Conservation (phyloP, 1,140 invertebrate species). For the Habropoda laboriosa region DNA sequence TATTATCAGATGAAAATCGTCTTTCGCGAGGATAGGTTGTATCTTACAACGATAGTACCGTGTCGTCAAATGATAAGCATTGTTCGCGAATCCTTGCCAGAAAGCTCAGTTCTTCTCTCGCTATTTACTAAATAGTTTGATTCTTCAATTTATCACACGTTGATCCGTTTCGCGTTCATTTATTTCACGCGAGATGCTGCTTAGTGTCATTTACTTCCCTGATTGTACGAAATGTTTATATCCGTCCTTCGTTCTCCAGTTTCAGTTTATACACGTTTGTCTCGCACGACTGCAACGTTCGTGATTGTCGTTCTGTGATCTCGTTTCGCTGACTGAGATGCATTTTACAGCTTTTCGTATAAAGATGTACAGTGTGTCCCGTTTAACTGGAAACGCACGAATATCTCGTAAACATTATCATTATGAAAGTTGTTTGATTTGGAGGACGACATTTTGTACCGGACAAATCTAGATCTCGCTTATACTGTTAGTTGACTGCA, state of each 20-base stretch:
- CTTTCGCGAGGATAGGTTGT: neutral
- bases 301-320: constrained; percentile 47
- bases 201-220: constrained; percentile 26
- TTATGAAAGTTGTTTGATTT: too few relatives aligned
- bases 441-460: too few relatives aligned
- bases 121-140: constrained; percentile 14
- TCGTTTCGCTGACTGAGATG: constrained; percentile 5
- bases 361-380: too few relatives aligned
- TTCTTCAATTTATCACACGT: constrained; percentile 48
- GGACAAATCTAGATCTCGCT: too few relatives aligned
- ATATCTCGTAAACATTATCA: too few relatives aligned
- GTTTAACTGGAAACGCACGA: too few relatives aligned
- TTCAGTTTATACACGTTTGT: constrained; percentile 38
- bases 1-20: constrained; percentile 8
- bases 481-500: too few relatives aligned
- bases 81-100: constrained; percentile 7
- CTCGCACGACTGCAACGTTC: constrained; percentile 15
- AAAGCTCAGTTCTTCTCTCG: constrained; percentile 29
- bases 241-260: constrained; percentile 50
- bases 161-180: constrained; percentile 56
- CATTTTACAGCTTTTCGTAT: constrained; percentile 14
- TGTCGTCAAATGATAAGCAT: constrained; percentile 9
- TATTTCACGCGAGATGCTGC: constrained; percentile 34
- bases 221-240: constrained; percentile 27
- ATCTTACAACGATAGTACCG: neutral